Base-by-base conservation (phyloP, 2,888 invertebrate species). In the Operophtera brumata region DNA sequence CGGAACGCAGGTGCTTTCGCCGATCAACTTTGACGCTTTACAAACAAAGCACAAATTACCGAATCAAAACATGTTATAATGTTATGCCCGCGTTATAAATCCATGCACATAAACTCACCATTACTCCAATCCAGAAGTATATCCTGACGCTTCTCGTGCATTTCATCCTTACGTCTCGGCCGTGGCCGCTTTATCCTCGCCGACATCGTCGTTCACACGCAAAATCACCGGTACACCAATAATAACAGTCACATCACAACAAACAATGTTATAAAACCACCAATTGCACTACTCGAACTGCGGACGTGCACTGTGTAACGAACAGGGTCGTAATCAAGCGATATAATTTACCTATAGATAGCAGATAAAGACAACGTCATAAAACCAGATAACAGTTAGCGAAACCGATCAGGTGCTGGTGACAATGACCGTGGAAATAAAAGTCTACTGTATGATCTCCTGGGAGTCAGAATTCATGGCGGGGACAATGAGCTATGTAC, bases 71-170 rank as follows among this genome's bases (percentile, higher is more conserved):
- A 43, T 20, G 7, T 36, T 13, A 12, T 32, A 32, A n/a, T n/a
- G n/a, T n/a, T n/a, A n/a, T n/a, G 30, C 2, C 10, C 9, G 0
- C 10, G 6, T 10, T 8, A 30, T 6, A 8, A 30, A 9, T 10
- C 8, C 11, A 14, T 49, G 36, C 40, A 32, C 25, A 47, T 7
- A 46, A 43, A 64, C 89, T 89, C 75, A 89, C 89, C 90, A 69
- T 87, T 77, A 55, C 77, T 84, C 89, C 90, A 90, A 59, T 83
- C 78, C 47, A 83, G 75, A 46, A 89, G 80, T 66, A 89, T 71
- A 63, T 89, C 88, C 73, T 86, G 86, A 35, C 76, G 78, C 61
- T 80, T 84, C 56, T 86, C 86, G 59, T 78, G 78, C 62, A 81
- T 70, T 54, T 84, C 86, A 75, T 86, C 84, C 51, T 84, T 83